Evolutionary conservation across 2,113 vertebrate species (phyloP), one percentile per base, ranked within the genome.

Genomic region (Brienomyrus longianalis): DNA sequence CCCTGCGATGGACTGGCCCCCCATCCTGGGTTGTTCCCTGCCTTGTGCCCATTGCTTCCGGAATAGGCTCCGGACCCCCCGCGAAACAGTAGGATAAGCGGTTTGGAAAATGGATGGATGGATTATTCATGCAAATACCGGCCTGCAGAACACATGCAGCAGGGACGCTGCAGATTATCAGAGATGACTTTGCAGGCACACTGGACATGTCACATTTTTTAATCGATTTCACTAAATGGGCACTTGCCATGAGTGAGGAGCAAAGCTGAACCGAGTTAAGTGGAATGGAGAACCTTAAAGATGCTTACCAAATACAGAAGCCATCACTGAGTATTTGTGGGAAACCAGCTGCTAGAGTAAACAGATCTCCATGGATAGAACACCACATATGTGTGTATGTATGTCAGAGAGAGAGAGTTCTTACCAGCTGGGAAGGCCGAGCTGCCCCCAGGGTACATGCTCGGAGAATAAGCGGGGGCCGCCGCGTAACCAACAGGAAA

Each of bases 401-500:
- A 13, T 51, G 11, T 51, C 11, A 45, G 17, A 39, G 56, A 27
- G 74, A 43, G 5, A n/a, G 47, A 51, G n/a, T 31, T 21, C 90
- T 8, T 96, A 99, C 98, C 97, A 93, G 97, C 96, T 0, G 97
- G 96, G 94, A 99, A 99, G 66, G 97, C 96, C 88, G 98, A 96
- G 94, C 98, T 99, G 56, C 96, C 96, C 93, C 98, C 98, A 93
- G 98, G 95, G 89, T 99, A 99, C 93, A 99, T 95, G 86, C 94
- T 97, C 35, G 97, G 97, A 90, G 96, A 97, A 93, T 99, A 99
- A 27, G 98, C 95, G 91, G 98, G 98, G 92, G 98, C 97, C 4
- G 98, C 93, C 88, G 98, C 97, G 50, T 99, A 99, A 91, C 98
- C 97, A 91, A 99, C 96, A 86, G 98, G 98, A 92, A 99, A 99